phyloP scores from a whole-genome alignment of 2,797 vertebrate genomes.

The Protosalanx chinensis region DNA sequence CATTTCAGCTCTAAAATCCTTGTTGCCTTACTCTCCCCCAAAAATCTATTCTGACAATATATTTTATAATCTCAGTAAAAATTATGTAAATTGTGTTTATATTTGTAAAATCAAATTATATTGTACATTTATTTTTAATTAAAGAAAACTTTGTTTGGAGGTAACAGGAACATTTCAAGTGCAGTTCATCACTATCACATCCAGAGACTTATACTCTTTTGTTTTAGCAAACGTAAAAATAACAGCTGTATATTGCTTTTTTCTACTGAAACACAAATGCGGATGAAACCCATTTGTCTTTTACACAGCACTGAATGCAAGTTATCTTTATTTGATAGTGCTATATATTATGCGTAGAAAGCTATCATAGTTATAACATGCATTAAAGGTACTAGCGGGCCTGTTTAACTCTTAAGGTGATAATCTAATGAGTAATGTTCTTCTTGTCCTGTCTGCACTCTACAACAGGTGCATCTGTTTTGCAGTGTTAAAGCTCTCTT shows the following conservation, averaged over 20 bases:
- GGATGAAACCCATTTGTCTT: too few species aligned
- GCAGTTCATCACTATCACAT: background rate
- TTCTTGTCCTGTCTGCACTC: slow-evolving; percentile 4
- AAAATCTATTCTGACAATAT: background rate
- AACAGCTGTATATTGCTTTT: too few species aligned
- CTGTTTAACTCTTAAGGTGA: background rate
- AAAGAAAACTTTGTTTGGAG: slow-evolving; percentile 21
- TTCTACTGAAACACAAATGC: too few species aligned
- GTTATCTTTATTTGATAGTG: too few species aligned
- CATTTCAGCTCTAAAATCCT: slow-evolving; percentile 30
- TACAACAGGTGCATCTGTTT: slow-evolving; percentile 17
- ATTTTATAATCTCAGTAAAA: slow-evolving; percentile 3
- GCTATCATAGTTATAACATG: background rate
- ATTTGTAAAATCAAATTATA: slow-evolving; percentile 34
- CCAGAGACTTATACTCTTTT: background rate
- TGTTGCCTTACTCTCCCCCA: slow-evolving; percentile 64
- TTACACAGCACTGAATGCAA: too few species aligned
- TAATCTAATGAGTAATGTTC: slow-evolving; percentile 6
- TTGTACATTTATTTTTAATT: slow-evolving; percentile 52
- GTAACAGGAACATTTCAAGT: background rate
- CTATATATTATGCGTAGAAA: background rate
- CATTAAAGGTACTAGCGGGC: background rate
- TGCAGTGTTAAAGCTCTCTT: background rate
- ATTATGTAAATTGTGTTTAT: slow-evolving; percentile 37
- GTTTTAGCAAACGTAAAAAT: background rate